Conservation (phyloP, 2,113 vertebrate species). For the Sisor rabdophorus region DNA sequence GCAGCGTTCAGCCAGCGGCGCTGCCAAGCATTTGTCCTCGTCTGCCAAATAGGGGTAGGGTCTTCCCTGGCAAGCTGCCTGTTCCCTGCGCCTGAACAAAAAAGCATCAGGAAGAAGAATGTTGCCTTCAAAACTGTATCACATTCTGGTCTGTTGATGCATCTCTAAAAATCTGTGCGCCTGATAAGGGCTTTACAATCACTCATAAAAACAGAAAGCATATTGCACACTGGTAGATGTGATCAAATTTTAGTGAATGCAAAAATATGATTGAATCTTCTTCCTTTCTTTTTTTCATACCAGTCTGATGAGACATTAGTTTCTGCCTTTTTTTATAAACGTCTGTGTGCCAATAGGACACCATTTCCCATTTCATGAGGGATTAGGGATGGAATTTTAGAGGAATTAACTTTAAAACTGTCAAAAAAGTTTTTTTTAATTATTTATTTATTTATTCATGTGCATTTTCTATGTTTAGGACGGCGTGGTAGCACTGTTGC, state of each 20-base stretch:
- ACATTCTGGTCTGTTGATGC: neutral
- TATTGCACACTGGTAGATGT: neutral
- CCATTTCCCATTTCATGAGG: neutral
- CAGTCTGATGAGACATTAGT: neutral
- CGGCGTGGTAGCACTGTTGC: too few species aligned
- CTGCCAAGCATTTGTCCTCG: slow-evolving; percentile 66
- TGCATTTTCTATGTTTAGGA: too few species aligned
- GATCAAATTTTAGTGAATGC: neutral
- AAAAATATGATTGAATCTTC: too few species aligned
- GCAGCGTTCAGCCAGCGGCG: slow-evolving; percentile 40
- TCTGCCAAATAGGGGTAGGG: slow-evolving; percentile 45
- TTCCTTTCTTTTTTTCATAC: slow-evolving; percentile 35
- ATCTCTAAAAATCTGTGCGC: neutral
- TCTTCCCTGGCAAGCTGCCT: slow-evolving; percentile 58
- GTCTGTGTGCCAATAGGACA: neutral
- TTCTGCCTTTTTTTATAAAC: neutral
- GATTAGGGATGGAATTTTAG: too few species aligned
- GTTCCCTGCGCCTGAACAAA: slow-evolving; percentile 37
- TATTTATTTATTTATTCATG: too few species aligned
- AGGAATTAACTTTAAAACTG: too few species aligned
- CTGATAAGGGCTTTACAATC: neutral
- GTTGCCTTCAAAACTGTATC: neutral
- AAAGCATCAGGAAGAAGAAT: slow-evolving; percentile 49
- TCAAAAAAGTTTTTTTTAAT: too few species aligned
- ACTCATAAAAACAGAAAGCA: neutral